Evolutionary conservation across 2,113 vertebrate genomes (phyloP).

Genomic region (Myanophis thanlyinensis): DNA sequence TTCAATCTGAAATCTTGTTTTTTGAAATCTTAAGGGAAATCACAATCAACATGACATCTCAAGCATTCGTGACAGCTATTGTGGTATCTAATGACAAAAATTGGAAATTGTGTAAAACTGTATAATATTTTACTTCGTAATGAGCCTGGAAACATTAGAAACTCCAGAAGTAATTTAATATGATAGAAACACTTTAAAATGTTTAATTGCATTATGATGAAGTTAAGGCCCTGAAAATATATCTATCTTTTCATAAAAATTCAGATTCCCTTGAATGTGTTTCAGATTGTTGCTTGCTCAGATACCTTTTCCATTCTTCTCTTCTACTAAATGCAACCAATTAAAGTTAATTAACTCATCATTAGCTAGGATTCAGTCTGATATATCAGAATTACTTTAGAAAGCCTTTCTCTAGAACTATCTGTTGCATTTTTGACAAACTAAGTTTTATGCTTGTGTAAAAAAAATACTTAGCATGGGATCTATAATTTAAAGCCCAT

Average conservation of each 20-base stretch:
- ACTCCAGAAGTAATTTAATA: conserved; percentile 3
- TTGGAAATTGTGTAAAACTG: neutral
- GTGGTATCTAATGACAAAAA: conserved; percentile 7
- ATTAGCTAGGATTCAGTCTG: neutral
- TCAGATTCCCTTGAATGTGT: neutral
- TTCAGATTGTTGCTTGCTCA: neutral
- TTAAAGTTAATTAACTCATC: neutral
- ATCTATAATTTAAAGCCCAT: neutral
- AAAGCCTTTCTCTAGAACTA: neutral
- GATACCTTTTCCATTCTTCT: neutral
- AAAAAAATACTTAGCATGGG: neutral
- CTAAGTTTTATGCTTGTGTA: neutral
- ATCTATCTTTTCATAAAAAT: neutral
- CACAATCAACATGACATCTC: conserved; percentile 19
- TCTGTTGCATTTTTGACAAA: neutral
- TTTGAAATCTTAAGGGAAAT: conserved; percentile 4
- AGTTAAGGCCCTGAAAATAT: neutral
- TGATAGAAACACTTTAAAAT: neutral
- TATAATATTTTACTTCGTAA: conserved; percentile 4
- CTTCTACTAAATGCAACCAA: neutral
- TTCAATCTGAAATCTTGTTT: neutral
- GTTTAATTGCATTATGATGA: conserved; percentile 28
- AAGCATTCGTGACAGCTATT: conserved; percentile 1
- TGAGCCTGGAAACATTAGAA: conserved; percentile 1
- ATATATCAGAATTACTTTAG: neutral